Evolutionary conservation across 2,888 invertebrate species (phyloP).

Genomic region (Ernsta delagoae): DNA sequence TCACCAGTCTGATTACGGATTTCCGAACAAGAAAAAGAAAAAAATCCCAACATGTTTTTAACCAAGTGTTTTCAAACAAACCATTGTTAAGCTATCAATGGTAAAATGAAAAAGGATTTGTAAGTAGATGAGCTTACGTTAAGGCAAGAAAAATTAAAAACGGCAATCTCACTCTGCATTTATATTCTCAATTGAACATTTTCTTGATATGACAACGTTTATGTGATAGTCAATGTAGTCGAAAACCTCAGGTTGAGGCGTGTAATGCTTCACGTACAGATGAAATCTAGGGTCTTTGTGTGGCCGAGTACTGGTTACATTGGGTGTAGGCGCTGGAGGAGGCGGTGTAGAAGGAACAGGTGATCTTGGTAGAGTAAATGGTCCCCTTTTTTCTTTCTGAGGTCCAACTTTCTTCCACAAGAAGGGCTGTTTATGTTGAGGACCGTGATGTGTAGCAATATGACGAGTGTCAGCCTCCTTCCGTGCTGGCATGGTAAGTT

Average conservation of each 20-base stretch:
- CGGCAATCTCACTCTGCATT: conserved; percentile 46
- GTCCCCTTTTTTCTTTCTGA: conserved; percentile 58
- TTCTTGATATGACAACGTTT: conserved; percentile 63
- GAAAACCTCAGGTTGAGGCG: conserved; percentile 70
- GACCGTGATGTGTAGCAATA: conserved; percentile 61
- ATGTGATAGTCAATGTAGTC: conserved; percentile 75
- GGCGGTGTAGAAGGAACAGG: conserved; percentile 44
- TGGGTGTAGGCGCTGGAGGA: conserved; percentile 56
- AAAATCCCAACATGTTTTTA: conserved; percentile 54
- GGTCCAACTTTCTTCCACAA: conserved; percentile 67
- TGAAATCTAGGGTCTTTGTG: conserved; percentile 70
- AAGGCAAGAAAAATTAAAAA: conserved; percentile 38
- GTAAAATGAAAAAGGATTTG: conserved; percentile 46
- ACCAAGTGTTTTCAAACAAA: conserved; percentile 64
- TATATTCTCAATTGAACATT: conserved; percentile 65
- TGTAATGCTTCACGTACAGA: conserved; percentile 72
- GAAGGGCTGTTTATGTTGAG: conserved; percentile 70
- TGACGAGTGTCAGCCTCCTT: conserved; percentile 56
- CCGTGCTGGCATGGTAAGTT: conserved; percentile 59
- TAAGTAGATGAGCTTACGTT: conserved; percentile 21
- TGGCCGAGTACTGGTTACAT: conserved; percentile 40
- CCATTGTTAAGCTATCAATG: conserved; percentile 53
- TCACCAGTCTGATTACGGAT: conserved; percentile 84
- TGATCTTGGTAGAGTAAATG: conserved; percentile 56
- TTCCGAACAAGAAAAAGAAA: conserved; percentile 80